Evolutionary conservation across 2,797 vertebrate species (phyloP).

Genomic region (Zalophus californianus): DNA sequence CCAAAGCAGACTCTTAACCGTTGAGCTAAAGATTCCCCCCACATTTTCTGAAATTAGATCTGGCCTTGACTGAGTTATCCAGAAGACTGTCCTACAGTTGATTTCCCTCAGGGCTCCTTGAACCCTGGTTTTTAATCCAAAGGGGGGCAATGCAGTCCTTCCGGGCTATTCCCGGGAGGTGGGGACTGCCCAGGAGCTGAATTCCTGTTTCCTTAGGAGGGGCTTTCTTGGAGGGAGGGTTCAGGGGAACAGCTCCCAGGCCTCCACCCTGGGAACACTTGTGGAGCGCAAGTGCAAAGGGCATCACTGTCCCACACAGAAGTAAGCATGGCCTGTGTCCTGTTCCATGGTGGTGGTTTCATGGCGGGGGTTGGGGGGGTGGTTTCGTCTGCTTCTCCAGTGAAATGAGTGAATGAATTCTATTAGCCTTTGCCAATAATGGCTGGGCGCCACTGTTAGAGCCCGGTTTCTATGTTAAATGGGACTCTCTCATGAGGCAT

Average conservation of each 20-base stretch:
- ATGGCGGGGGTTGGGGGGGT: no score
- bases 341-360: no score
- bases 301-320: background rate
- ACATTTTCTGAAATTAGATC: background rate
- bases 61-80: background rate
- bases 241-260: accelerated
- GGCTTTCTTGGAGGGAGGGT: background rate
- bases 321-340: background rate
- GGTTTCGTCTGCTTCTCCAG: background rate
- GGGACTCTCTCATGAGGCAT: background rate
- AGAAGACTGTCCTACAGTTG: background rate
- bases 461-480: background rate
- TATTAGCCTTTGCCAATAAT: background rate
- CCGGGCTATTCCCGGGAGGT: background rate
- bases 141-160: background rate
- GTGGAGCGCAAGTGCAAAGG: background rate
- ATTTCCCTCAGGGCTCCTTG: background rate
- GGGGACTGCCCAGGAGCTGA: background rate
- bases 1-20: background rate
- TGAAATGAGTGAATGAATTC: background rate
- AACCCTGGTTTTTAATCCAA: background rate
- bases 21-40: background rate
- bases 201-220: accelerated
- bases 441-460: background rate
- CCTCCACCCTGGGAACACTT: background rate